Evolutionary conservation across 2,888 invertebrate species (phyloP).

Genomic region (Capitulum mitella): DNA sequence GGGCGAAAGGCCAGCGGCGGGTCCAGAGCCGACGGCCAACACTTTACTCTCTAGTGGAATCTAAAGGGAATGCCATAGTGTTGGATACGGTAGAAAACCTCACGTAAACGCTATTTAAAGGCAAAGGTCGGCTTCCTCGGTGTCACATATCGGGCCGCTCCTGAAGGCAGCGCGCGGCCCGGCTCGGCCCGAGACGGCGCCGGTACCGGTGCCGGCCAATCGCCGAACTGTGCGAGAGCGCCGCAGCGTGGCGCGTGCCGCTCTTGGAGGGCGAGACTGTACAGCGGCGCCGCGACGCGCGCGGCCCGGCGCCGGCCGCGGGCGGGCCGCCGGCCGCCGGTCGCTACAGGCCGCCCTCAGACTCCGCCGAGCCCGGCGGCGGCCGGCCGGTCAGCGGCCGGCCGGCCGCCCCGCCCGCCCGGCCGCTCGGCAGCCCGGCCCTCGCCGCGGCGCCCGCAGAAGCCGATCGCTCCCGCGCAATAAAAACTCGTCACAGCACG

Average conservation of each 20-base stretch:
- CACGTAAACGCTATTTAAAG: background rate
- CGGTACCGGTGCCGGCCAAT: background rate
- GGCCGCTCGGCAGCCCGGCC: too few species aligned
- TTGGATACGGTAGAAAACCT: background rate
- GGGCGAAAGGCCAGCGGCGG: background rate
- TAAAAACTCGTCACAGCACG: too few species aligned
- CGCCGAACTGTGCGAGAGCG: background rate
- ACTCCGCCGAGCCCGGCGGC: too few species aligned
- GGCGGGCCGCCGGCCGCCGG: too few species aligned
- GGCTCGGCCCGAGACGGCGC: background rate
- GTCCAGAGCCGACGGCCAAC: background rate
- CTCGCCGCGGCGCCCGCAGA: too few species aligned
- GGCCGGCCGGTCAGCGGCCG: too few species aligned
- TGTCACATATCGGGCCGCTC: too few species aligned
- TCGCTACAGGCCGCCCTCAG: too few species aligned
- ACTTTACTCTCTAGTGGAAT: background rate
- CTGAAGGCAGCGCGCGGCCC: background rate
- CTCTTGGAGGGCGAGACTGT: background rate
- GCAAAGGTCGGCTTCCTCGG: background rate
- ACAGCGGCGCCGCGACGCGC: background rate
- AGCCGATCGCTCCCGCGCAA: too few species aligned
- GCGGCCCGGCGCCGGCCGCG: background rate
- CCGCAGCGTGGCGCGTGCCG: too few species aligned
- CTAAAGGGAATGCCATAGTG: conserved; percentile 9
- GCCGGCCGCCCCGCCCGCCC: too few species aligned